Conservation (phyloP, 2,113 vertebrate genomes). For the Hydropotes inermis region DNA sequence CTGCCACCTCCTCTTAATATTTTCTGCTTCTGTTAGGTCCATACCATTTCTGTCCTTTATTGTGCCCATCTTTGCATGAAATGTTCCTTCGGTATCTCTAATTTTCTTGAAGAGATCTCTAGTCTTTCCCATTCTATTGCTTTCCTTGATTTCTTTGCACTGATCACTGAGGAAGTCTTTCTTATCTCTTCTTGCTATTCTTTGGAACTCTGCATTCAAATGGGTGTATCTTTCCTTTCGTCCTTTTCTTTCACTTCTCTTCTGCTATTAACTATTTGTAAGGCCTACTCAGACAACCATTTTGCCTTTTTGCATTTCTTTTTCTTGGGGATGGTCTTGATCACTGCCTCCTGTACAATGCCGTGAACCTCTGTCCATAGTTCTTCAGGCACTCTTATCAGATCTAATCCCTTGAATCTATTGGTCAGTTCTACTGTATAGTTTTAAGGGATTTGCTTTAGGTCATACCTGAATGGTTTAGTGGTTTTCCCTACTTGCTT, state of each 20-base stretch:
- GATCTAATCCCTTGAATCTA: background rate
- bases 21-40: too few species aligned
- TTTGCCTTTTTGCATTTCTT: background rate
- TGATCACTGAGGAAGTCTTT: background rate
- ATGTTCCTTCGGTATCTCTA: background rate
- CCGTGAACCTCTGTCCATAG: background rate
- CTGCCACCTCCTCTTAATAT: too few species aligned
- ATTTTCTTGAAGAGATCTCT: background rate
- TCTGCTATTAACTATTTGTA: background rate
- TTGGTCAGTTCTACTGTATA: background rate
- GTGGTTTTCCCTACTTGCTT: background rate
- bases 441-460: background rate
- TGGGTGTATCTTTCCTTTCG: background rate
- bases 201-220: background rate
- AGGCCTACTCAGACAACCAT: background rate
- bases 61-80: background rate
- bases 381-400: background rate
- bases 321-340: background rate
- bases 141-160: background rate
- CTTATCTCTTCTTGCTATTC: background rate
- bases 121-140: background rate
- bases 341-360: background rate
- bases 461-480: background rate
- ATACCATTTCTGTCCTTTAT: background rate
- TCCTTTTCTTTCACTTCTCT: background rate